Evolutionary conservation across 2,888 invertebrate species (phyloP), one percentile per base, ranked within the genome.

Genomic region (Caenorhabditis doughertyi): DNA sequence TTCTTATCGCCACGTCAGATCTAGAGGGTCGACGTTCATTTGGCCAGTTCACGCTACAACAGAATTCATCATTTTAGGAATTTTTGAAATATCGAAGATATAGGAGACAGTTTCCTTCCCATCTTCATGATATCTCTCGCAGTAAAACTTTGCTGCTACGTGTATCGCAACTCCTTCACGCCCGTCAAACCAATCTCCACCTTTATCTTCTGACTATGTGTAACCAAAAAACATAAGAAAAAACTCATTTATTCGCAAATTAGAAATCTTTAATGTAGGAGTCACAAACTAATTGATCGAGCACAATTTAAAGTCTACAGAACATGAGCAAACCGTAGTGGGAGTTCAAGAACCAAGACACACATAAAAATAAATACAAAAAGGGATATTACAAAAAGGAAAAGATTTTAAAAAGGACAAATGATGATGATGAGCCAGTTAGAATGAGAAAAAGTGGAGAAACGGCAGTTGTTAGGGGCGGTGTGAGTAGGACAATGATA

Each of bases 311-410:
- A 35, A 13, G 65, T 65, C 65, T 65, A 65, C 23, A 65, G 35
- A 13, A 51, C 23, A 18, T 65, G 51, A 51, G 51, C 65, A 51
- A 65, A 49, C 64, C 64, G 29, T 47, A 49, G 64, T 51, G 65
- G 49, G n/a, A 21, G n/a, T 51, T 13, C 51, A 25, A 35, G 51
- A 35, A 51, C 51, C 49, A 51, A 65, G 49, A 51, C 51, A 51
- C 32, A 49, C 29, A 49, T 32, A 29, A 60, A 62, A 65, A 64
- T 64, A 64, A 64, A 64, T 64, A 64, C 47, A 64, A 64, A 49
- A 47, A 18, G 47, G 1, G n/a, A 25, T 51, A 35, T 35, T 23
- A 21, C 39, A 5, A 35, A 47, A n/a, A 21, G 56, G 16, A n/a
- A n/a, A n/a, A n/a, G n/a, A n/a, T n/a, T n/a, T n/a, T 39, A 39